Percentiles rank a stretch among this genome's conserved stretches.
These are phyloP conservation scores for Noctua fimbriata DNA, from an alignment of 2,888 invertebrate species.

Conservation along the genomic window DNA sequence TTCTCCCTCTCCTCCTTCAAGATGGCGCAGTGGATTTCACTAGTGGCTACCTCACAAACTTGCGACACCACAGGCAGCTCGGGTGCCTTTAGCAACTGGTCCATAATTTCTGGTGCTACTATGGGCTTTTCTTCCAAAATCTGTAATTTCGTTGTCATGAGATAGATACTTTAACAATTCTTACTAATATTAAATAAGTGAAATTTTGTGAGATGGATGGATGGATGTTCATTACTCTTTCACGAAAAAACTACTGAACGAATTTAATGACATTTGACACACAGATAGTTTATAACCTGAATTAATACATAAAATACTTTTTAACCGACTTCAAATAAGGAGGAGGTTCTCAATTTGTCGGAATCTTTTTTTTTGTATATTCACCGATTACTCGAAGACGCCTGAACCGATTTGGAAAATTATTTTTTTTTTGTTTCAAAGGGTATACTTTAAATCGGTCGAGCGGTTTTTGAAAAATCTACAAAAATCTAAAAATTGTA, in stretches of 20 bases:
- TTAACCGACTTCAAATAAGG: not conserved
- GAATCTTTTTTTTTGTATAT: not conserved
- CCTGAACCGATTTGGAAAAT: no score
- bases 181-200: not conserved
- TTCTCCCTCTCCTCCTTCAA: constrained; percentile 81
- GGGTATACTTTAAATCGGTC: no score
- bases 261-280: not conserved
- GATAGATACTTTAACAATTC: not conserved
- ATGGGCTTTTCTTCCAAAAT: constrained; percentile 68
- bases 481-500: no score
- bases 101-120: constrained; percentile 71
- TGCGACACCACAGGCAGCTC: constrained; percentile 70
- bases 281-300: not conserved
- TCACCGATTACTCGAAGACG: no score
- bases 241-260: not conserved
- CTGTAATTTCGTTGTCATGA: constrained; percentile 15
- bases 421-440: not conserved
- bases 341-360: no score
- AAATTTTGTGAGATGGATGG: no score
- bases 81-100: constrained; percentile 70
- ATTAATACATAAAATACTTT: not conserved
- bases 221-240: not conserved
- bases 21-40: constrained; percentile 79
- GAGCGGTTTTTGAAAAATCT: no score
- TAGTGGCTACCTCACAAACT: constrained; percentile 81